Conservation (phyloP, 2,888 invertebrate species). For the Geotrupes spiniger region DNA sequence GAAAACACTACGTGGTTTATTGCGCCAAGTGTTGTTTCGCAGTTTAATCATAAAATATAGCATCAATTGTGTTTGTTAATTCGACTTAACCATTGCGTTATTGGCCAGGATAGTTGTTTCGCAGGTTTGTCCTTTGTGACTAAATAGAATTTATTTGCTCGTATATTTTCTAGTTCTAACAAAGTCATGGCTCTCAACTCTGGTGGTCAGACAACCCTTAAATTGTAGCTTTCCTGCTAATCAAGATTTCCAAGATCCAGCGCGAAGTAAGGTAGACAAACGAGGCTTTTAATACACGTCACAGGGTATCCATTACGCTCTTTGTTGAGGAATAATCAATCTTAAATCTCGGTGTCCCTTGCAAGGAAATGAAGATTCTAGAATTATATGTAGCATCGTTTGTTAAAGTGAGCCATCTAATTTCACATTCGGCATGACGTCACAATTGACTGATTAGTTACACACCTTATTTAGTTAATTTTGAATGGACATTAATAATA, state of each 20-base stretch:
- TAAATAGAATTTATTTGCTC: constrained; percentile 33
- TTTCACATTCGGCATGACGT: no score
- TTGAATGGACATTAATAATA: no score
- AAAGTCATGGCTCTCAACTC: constrained; percentile 28
- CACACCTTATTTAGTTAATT: no score
- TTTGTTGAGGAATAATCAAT: constrained; percentile 33
- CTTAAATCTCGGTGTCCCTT: constrained; percentile 24
- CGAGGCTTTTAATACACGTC: constrained; percentile 29
- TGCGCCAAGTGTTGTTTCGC: no score
- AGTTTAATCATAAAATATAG: no score
- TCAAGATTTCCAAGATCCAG: constrained; percentile 29
- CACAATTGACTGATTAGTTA: no score
- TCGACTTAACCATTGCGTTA: no score
- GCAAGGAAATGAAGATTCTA: constrained; percentile 21
- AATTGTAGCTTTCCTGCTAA: constrained; percentile 29
- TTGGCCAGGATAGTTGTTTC: no score
- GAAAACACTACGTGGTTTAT: no score
- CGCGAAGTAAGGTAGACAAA: constrained; percentile 28
- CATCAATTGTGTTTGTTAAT: no score
- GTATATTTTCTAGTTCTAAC: constrained; percentile 26
- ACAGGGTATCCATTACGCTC: constrained; percentile 31
- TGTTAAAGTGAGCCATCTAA: constrained; percentile 1
- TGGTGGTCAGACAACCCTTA: constrained; percentile 27
- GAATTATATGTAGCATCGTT: constrained; percentile 2
- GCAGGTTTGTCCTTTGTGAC: constrained; percentile 20